Percentiles rank a stretch among this genome's conserved stretches.
Evolutionary conservation across 2,888 invertebrate genomes (phyloP).

Genomic region (Ceriagrion tenellum): DNA sequence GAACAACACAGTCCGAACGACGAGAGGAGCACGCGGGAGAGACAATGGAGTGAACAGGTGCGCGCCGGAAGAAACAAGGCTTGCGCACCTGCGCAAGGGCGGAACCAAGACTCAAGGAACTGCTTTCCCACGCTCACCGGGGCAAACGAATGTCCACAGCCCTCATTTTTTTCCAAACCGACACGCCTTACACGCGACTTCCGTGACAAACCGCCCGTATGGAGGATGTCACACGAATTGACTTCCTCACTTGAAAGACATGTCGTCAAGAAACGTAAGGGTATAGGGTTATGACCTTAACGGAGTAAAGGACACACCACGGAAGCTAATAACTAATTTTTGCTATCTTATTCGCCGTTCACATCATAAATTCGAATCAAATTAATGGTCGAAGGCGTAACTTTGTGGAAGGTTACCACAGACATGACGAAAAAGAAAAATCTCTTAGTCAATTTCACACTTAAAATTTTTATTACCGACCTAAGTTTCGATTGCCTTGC

Average conservation of each 20-base stretch:
- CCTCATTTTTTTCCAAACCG: not conserved
- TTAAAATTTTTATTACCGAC: no score
- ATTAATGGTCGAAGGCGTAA: no score
- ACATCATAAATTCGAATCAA: no score
- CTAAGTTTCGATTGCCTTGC: no score
- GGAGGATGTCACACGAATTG: not conserved
- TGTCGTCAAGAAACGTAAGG: no score
- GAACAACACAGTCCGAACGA: not conserved
- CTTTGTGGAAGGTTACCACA: no score
- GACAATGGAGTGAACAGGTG: slow-evolving; percentile 37
- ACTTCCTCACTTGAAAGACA: not conserved
- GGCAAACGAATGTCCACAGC: not conserved
- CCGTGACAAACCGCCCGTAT: not conserved
- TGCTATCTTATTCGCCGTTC: no score
- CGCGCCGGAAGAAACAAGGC: not conserved
- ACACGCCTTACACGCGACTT: not conserved
- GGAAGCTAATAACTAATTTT: no score
- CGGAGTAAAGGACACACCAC: no score
- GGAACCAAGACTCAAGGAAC: not conserved
- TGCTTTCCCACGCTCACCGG: slow-evolving; percentile 44
- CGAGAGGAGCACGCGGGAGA: not conserved
- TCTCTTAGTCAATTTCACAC: no score
- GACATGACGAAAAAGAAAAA: no score
- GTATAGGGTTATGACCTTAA: no score
- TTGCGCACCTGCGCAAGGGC: not conserved